Evolutionary conservation across 2,113 vertebrate genomes (phyloP).

Genomic region (Alexandromys fortis): DNA sequence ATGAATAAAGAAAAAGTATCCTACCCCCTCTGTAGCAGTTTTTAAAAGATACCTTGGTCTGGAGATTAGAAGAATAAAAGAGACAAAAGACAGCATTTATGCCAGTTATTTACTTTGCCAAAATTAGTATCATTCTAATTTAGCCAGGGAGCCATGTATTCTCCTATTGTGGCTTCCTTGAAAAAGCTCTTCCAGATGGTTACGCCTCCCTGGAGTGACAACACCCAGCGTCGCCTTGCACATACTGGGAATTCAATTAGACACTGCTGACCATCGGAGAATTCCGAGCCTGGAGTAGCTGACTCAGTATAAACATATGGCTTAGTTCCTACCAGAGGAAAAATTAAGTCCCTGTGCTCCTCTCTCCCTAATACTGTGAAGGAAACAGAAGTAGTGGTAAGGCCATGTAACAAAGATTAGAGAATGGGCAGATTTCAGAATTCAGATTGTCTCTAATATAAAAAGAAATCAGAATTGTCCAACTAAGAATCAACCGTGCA

Average conservation of each 20-base stretch:
- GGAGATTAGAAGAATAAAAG: neutral
- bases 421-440: neutral
- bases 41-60: neutral
- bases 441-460: constrained; percentile 49
- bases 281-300: constrained; percentile 71
- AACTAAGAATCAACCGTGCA: neutral
- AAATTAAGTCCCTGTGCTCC: constrained; percentile 50
- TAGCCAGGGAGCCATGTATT: constrained; percentile 64
- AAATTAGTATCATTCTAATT: constrained; percentile 74
- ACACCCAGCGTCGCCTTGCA: constrained; percentile 59
- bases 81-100: constrained; percentile 43
- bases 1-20: constrained; percentile 17
- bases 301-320: constrained; percentile 78
- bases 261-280: constrained; percentile 74
- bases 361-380: neutral
- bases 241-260: constrained; percentile 79
- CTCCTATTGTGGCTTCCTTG: constrained; percentile 50
- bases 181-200: constrained; percentile 77
- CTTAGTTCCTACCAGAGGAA: constrained; percentile 61
- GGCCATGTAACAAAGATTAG: constrained; percentile 15
- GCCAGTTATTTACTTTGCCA: constrained; percentile 64
- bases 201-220: constrained; percentile 69
- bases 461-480: constrained; percentile 33
- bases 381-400: constrained; percentile 59
- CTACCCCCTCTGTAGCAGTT: neutral